Evolutionary conservation across 2,113 vertebrate species (phyloP).

Genomic region (Nesogale talazaci): DNA sequence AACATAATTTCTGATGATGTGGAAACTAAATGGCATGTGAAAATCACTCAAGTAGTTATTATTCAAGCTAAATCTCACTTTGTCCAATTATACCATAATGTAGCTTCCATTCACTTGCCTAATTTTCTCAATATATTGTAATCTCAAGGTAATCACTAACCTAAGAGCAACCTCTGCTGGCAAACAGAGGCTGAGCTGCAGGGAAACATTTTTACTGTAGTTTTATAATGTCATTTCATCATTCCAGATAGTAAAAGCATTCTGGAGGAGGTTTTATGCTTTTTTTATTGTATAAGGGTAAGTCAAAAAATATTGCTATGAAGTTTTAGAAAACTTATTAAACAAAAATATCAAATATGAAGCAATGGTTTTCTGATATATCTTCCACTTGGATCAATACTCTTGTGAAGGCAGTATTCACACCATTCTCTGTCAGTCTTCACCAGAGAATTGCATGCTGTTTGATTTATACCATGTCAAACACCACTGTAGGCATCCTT

Average conservation of each 20-base stretch:
- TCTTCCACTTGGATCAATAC: no score
- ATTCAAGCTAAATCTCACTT: conserved; percentile 47
- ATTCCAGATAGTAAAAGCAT: neutral
- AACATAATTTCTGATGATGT: conserved; percentile 22
- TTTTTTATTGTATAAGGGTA: neutral
- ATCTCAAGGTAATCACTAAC: conserved; percentile 60
- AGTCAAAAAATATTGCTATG: no score
- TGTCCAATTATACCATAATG: conserved; percentile 21
- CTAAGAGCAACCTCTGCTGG: conserved; percentile 79
- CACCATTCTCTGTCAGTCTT: no score
- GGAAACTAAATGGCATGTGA: neutral
- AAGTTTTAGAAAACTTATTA: no score
- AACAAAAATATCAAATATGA: no score
- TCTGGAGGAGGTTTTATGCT: neutral
- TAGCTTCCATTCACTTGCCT: conserved; percentile 36
- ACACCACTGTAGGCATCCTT: no score
- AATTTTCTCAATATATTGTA: conserved; percentile 39
- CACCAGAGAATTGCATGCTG: no score
- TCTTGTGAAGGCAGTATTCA: no score
- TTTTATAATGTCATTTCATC: neutral
- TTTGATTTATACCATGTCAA: no score
- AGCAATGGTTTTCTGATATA: no score
- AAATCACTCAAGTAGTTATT: conserved; percentile 52
- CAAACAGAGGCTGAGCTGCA: conserved; percentile 56
- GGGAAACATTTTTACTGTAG: conserved; percentile 5